Conservation (phyloP, 2,888 invertebrate genomes). For the Anorthoa munda region DNA sequence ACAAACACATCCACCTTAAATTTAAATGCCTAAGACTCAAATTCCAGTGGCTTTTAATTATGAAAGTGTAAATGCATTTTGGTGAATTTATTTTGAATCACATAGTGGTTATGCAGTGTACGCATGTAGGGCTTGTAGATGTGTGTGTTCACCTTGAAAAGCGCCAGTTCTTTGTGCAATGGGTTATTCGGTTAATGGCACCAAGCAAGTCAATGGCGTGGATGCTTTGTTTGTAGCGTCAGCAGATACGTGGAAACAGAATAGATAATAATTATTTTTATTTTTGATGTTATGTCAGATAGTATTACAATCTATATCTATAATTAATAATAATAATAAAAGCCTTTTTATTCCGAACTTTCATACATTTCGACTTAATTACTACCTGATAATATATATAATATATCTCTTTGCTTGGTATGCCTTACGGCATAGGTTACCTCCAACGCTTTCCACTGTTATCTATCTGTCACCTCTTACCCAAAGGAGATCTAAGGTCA, state of each 20-base stretch:
- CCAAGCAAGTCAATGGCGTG: conserved; percentile 90
- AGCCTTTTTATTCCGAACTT: no score
- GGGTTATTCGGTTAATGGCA: conserved; percentile 92
- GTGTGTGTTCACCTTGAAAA: conserved; percentile 91
- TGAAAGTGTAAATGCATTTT: conserved; percentile 53
- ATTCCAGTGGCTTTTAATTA: conserved; percentile 52
- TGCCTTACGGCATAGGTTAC: no score
- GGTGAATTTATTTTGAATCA: conserved; percentile 86
- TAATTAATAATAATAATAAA: neutral
- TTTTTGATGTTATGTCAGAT: conserved; percentile 6
- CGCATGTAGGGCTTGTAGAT: conserved; percentile 66
- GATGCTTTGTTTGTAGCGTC: conserved; percentile 83
- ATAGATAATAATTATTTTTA: conserved; percentile 10
- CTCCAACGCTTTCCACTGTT: no score
- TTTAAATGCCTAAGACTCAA: conserved; percentile 59
- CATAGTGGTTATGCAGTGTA: conserved; percentile 73
- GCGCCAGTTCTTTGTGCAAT: conserved; percentile 90
- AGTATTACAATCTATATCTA: no score
- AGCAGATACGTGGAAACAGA: conserved; percentile 69
- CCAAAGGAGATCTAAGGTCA: no score
- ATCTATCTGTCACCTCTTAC: no score
- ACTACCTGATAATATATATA: no score
- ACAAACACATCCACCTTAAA: conserved; percentile 44
- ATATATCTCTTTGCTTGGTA: no score
- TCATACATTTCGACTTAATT: no score